Conservation (phyloP, 2,113 vertebrate species). For the Limanda limanda region DNA sequence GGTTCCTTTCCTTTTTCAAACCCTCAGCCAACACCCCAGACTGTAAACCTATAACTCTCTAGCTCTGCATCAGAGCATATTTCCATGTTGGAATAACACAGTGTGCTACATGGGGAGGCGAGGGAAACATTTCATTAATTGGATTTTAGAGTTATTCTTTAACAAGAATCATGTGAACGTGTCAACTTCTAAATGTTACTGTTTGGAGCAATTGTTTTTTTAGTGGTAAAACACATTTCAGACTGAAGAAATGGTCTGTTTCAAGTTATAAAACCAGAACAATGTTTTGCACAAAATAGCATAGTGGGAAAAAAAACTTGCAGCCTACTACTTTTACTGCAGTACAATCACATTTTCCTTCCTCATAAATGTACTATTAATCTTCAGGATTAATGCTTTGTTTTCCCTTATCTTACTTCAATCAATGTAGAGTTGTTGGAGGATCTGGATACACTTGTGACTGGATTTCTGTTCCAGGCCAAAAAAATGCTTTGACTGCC, state of each 20-base stretch:
- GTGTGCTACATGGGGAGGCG: conserved; percentile 45
- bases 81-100: conserved; percentile 73
- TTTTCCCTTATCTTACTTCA: conserved; percentile 28
- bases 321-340: neutral
- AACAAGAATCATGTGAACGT: conserved; percentile 41
- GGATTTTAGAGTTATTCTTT: conserved; percentile 62
- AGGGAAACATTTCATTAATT: conserved; percentile 64
- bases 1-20: conserved; percentile 81
- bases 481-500: conserved; percentile 35
- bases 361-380: neutral
- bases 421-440: conserved; percentile 10
- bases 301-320: neutral
- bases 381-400: conserved; percentile 21
- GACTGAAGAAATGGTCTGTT: conserved; percentile 45
- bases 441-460: conserved; percentile 29
- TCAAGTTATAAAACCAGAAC: conserved; percentile 50
- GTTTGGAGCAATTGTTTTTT: conserved; percentile 11
- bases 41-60: conserved; percentile 54
- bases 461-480: conserved; percentile 45
- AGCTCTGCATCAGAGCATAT: conserved; percentile 29
- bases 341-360: neutral
- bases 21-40: conserved; percentile 82
- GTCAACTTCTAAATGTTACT: conserved; percentile 26
- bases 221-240: conserved; percentile 30
- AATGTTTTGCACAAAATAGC: conserved; percentile 12